A percentile compares a stretch with the other conserved stretches of the same genome.
Conservation (phyloP, 2,113 vertebrate genomes). For the Columba janthina region DNA sequence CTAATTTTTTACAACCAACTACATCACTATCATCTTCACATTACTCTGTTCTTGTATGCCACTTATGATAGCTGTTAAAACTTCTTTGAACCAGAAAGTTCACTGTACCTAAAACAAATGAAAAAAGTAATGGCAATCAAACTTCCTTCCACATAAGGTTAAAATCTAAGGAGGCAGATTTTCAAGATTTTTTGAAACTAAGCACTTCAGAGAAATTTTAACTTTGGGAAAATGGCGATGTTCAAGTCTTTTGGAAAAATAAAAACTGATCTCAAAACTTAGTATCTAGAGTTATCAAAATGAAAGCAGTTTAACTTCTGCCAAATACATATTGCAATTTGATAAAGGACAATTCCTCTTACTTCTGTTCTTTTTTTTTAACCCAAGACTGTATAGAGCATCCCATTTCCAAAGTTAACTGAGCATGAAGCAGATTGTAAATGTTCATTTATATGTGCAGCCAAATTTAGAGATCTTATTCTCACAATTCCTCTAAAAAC, state of each 20-base stretch:
- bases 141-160: neutral
- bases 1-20: neutral
- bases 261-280: neutral
- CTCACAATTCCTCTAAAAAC: neutral
- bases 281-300: neutral
- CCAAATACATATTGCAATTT: neutral
- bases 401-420: neutral
- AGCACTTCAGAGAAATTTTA: neutral
- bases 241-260: neutral
- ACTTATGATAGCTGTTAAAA: neutral
- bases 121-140: neutral
- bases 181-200: neutral
- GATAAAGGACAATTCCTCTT: neutral
- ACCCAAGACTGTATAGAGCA: neutral
- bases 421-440: neutral
- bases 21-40: neutral
- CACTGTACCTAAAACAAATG: neutral
- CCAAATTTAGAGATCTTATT: neutral
- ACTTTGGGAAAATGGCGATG: neutral
- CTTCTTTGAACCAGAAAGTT: neutral
- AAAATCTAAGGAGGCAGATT: neutral
- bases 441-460: neutral
- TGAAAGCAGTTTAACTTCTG: neutral
- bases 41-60: rapidly evolving
- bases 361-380: neutral